These are phyloP conservation scores for Sapayoa aenigma DNA, from an alignment of 2,113 vertebrate species.

Conservation along the genomic window DNA sequence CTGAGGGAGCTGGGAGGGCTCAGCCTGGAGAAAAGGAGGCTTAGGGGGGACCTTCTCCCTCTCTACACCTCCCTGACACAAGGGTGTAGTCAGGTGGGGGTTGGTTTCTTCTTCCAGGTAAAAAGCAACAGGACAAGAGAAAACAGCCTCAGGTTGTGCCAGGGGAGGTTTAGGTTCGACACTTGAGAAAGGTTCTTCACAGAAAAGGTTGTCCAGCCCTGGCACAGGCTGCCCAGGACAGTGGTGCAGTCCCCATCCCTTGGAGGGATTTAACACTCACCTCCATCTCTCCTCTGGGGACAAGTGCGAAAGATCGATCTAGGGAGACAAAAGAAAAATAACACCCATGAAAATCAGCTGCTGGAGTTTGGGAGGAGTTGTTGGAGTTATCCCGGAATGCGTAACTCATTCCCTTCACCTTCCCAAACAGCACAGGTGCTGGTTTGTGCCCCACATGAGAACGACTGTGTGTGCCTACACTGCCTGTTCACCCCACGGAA, in stretches of 20 bases:
- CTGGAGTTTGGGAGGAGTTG: background rate
- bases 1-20: background rate
- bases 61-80: background rate
- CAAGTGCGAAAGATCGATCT: constrained; percentile 90
- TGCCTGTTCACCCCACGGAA: rapidly evolving
- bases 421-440: rapidly evolving
- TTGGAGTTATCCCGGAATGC: rapidly evolving
- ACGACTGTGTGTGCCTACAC: background rate
- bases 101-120: background rate
- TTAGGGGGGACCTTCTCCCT: background rate
- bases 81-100: background rate
- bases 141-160: background rate
- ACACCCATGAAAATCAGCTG: background rate
- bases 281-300: constrained; percentile 96
- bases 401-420: rapidly evolving
- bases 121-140: background rate
- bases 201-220: background rate
- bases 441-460: background rate
- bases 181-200: background rate
- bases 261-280: constrained; percentile 70
- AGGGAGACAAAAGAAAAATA: constrained; percentile 22
- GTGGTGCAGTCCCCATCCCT: background rate
- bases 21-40: background rate
- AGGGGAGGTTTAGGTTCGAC: background rate
- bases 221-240: background rate